Percentiles rank a stretch among this genome's conserved stretches.
phyloP scores from a whole-genome alignment of 64 coral and sea anemone genomes.

The Montipora sp. region DNA sequence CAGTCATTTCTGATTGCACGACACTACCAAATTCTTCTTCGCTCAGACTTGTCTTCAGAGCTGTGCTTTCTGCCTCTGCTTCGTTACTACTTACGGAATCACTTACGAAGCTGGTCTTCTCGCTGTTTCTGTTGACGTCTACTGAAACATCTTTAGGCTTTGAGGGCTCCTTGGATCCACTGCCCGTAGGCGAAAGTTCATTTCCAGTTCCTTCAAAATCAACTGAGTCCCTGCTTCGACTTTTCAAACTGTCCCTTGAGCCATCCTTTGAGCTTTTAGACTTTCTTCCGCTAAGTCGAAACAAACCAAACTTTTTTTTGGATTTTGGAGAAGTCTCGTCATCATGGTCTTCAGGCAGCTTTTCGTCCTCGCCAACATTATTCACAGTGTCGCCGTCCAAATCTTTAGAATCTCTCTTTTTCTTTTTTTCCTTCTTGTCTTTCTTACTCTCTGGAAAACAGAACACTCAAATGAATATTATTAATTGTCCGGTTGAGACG shows the following conservation, averaged over 20 bases:
- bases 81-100: not conserved
- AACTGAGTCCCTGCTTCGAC: not conserved
- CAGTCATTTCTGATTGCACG: not conserved
- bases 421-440: conserved; percentile 41
- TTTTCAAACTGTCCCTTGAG: conserved; percentile 39
- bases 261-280: conserved; percentile 7
- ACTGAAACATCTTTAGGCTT: not conserved
- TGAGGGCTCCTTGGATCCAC: not conserved
- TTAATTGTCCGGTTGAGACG: too few relatives aligned
- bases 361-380: not conserved
- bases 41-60: too few relatives aligned
- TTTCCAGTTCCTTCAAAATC: not conserved
- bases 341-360: not conserved
- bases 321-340: conserved; percentile 1
- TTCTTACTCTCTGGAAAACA: conserved; percentile 14
- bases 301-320: conserved; percentile 40
- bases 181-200: not conserved
- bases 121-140: not conserved
- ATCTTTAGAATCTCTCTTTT: conserved; percentile 34
- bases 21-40: not conserved
- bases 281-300: conserved; percentile 7
- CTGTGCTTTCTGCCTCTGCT: not conserved
- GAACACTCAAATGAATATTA: not conserved
- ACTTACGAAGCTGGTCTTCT: not conserved
- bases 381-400: not conserved